phyloP scores from a whole-genome alignment of 2,888 invertebrate genomes.

The Agonum fuliginosum region DNA sequence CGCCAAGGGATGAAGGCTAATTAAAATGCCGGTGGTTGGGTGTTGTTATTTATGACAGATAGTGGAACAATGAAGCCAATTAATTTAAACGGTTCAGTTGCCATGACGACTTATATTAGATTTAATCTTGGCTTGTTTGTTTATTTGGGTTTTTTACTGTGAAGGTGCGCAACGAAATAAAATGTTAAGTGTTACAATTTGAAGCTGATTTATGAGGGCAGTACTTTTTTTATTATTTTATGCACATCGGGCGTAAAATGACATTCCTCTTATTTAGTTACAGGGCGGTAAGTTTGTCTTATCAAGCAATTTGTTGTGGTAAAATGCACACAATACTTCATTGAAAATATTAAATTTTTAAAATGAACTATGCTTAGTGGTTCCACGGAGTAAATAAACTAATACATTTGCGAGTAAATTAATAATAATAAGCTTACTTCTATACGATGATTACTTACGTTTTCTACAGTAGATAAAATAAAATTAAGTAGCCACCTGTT shows the following conservation, averaged over 20 bases:
- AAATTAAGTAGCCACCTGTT: background rate
- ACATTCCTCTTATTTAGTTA: too few relatives aligned
- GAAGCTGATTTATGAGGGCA: background rate
- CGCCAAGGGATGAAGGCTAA: constrained; percentile 26
- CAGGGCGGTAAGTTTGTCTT: too few relatives aligned
- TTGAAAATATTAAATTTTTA: too few relatives aligned
- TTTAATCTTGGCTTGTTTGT: constrained; percentile 16
- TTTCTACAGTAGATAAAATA: background rate
- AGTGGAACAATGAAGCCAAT: constrained; percentile 36
- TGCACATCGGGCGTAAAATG: too few relatives aligned
- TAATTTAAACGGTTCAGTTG: constrained; percentile 49
- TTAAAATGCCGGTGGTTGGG: constrained; percentile 36
- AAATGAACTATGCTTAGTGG: too few relatives aligned
- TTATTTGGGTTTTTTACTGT: background rate
- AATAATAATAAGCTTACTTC: too few relatives aligned
- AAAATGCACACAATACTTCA: too few relatives aligned
- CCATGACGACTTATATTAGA: constrained; percentile 37
- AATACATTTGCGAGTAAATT: too few relatives aligned
- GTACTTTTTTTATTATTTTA: background rate
- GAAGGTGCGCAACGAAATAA: background rate
- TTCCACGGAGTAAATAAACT: too few relatives aligned
- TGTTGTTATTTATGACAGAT: constrained; percentile 49
- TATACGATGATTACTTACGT: too few relatives aligned
- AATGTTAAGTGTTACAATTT: constrained; percentile 6
- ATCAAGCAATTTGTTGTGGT: too few relatives aligned